Evolutionary conservation across 2,888 invertebrate species (phyloP).

Genomic region (Blastobasis lacticolella): DNA sequence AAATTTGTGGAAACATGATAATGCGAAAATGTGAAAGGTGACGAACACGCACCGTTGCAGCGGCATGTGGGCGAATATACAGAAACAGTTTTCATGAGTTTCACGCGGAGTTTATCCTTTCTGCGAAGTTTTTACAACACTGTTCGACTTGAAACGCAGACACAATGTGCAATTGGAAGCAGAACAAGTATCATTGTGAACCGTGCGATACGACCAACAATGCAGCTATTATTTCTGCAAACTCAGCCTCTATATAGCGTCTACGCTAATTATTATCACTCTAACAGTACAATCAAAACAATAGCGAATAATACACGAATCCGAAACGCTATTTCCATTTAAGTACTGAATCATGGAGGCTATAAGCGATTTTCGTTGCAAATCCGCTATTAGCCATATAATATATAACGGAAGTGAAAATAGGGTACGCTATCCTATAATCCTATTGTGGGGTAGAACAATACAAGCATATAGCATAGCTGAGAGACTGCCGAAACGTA

Average conservation of each 20-base stretch:
- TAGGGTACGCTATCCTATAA: conserved; percentile 30
- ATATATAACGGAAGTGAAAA: conserved; percentile 31
- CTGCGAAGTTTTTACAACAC: too few relatives aligned
- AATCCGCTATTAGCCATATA: too few relatives aligned
- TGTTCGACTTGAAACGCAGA: too few relatives aligned
- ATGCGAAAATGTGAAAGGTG: not conserved
- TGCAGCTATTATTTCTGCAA: too few relatives aligned
- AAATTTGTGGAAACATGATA: not conserved
- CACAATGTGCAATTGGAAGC: too few relatives aligned
- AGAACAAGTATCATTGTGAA: too few relatives aligned
- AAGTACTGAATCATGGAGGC: not conserved
- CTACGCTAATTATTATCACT: not conserved
- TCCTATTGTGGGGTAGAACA: conserved; percentile 43
- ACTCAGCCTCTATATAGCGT: too few relatives aligned
- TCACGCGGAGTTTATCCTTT: too few relatives aligned
- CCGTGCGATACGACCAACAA: too few relatives aligned
- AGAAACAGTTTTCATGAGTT: too few relatives aligned
- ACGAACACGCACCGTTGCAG: not conserved
- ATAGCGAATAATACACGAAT: not conserved
- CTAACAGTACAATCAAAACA: not conserved
- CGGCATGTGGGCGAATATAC: too few relatives aligned
- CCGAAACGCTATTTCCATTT: not conserved
- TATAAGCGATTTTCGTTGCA: not conserved
- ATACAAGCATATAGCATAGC: conserved; percentile 19
- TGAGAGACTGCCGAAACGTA: conserved; percentile 28